Evolutionary conservation across 2,888 invertebrate species (phyloP), one percentile per base, ranked within the genome.

Genomic region (Cephus pulcher): DNA sequence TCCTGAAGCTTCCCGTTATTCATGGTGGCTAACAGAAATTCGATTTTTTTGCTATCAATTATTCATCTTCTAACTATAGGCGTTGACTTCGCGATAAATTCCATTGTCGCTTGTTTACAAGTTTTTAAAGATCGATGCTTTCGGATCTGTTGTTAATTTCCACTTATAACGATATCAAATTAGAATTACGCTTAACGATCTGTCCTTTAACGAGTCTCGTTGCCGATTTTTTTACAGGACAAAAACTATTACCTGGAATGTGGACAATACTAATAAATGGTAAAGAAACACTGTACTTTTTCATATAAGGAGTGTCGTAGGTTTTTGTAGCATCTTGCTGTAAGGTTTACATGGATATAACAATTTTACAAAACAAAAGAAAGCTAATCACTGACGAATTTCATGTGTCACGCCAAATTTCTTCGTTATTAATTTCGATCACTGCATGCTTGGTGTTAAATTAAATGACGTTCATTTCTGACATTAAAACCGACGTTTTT

Each of bases 241-340:
- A 94, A 96, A 96, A 94, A 95, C 95, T 93, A 95, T 96, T 94
- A 95, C 95, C 93, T 95, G 96, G 94, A 96, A 95, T 94, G 95
- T 94, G 94, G 96, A 96, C 93, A 95, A 95, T 89, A 88, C 88
- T 90, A 95, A 56, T 56, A 56, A 95, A 95, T 96, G 96, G 96
- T 96, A 96, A 96, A 90, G 85, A 83, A 56, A 56, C 56, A 82
- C 74, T 81, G 78, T 81, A 80, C 79, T 81, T 76, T 78, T 82
- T 76, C 78, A 74, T 76, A 35, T 69, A 80, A 32, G 71, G 74
- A 76, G 56, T 56, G 56, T 56, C 56, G 56, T 56, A 56, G 56
- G 56, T 56, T 56, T 69, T n/a, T 73, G 40, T 81, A 40, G 68
- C 23, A 74, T 76, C 73, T 40, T 34, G 34, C 23, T 30, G 15